Percentiles rank a stretch among this genome's conserved stretches.
Conservation (phyloP, 2,888 invertebrate species). For the Blera fallax region DNA sequence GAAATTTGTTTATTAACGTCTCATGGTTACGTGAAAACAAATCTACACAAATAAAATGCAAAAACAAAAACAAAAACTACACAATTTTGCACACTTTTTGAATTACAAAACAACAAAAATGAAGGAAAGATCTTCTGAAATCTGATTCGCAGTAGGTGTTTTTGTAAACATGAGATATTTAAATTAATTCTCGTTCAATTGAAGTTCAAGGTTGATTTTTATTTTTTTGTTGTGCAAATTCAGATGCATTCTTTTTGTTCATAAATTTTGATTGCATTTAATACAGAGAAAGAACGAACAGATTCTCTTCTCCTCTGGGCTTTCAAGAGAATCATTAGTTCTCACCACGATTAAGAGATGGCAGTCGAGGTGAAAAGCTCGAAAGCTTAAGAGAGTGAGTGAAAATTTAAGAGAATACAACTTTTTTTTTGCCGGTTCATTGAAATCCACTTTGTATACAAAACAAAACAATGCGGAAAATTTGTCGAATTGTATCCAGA, state of each 20-base stretch:
- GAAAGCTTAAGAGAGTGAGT: neutral
- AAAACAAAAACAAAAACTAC: too few relatives aligned
- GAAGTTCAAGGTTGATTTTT: slow-evolving; percentile 65
- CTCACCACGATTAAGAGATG: slow-evolving; percentile 32
- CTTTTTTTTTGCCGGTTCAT: slow-evolving; percentile 35
- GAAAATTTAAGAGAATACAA: neutral
- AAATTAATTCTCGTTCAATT: slow-evolving; percentile 60
- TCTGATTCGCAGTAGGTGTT: slow-evolving; percentile 44
- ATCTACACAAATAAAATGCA: neutral
- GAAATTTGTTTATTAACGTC: slow-evolving; percentile 11
- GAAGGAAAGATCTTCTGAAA: neutral
- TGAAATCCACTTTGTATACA: slow-evolving; percentile 30
- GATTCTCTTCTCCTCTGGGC: neutral
- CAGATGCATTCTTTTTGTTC: slow-evolving; percentile 39
- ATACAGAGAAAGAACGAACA: neutral
- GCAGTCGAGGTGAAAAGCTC: slow-evolving; percentile 42
- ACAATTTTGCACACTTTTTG: neutral
- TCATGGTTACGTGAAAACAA: neutral
- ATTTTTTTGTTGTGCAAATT: slow-evolving; percentile 22
- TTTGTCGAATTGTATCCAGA: neutral
- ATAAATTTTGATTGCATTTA: slow-evolving; percentile 34
- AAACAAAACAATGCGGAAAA: slow-evolving; percentile 39
- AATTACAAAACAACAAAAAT: slow-evolving; percentile 2
- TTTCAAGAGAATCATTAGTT: slow-evolving; percentile 13
- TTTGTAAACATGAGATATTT: slow-evolving; percentile 53